These are phyloP conservation scores for Pectinophora gossypiella DNA, from an alignment of 1,140 invertebrate species.

Conservation along the genomic window DNA sequence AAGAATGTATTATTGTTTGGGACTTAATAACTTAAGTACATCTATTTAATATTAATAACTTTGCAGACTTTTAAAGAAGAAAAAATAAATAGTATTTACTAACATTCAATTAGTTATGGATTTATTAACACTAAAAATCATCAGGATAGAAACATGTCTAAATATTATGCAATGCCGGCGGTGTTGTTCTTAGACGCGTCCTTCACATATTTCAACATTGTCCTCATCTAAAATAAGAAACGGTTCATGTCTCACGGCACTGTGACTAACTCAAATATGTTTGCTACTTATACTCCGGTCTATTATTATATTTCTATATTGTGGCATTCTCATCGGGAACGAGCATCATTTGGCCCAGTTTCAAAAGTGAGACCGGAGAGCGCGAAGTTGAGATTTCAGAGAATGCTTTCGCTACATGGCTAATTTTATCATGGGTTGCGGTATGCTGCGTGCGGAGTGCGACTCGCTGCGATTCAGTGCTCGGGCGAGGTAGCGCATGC, in stretches of 20 bases:
- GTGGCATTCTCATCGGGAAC: conserved; percentile 66
- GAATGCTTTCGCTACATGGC: conserved; percentile 58
- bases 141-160: too few relatives aligned
- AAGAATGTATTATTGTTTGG: too few relatives aligned
- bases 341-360: conserved; percentile 70
- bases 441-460: conserved; percentile 6
- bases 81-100: too few relatives aligned
- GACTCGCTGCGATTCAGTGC: neutral
- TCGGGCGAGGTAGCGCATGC: neutral
- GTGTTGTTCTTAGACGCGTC: conserved; percentile 26
- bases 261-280: conserved; percentile 67
- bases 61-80: too few relatives aligned
- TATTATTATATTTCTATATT: conserved; percentile 73
- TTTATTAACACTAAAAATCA: too few relatives aligned
- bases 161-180: too few relatives aligned
- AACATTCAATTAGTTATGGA: too few relatives aligned
- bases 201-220: conserved; percentile 63
- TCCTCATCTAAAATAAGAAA: conserved; percentile 50
- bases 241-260: conserved; percentile 39
- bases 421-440: conserved; percentile 54
- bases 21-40: too few relatives aligned
- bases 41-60: too few relatives aligned
- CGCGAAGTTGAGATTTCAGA: conserved; percentile 63
- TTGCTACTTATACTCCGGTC: conserved; percentile 53
- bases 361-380: conserved; percentile 65